A percentile compares a stretch with the other conserved stretches of the same genome.
phyloP scores from a whole-genome alignment of 2,113 vertebrate genomes.

The Myiopsitta monachus region DNA sequence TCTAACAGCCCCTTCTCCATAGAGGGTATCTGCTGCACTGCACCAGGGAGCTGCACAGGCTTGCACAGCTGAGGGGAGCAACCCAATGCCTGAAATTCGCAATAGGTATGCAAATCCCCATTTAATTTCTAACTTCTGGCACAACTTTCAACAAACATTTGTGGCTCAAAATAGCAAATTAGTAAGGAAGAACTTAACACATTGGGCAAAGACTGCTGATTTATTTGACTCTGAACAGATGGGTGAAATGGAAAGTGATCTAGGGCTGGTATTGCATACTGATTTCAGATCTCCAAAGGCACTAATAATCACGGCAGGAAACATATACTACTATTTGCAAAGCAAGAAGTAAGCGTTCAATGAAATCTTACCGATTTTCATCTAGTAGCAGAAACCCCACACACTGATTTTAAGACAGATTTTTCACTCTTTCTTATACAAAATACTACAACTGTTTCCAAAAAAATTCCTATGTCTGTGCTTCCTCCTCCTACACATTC shows the following conservation, averaged over 20 bases:
- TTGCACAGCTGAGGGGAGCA: neutral
- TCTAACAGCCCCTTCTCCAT: neutral
- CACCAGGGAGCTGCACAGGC: neutral
- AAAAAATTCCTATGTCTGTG: neutral
- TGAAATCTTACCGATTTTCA: neutral
- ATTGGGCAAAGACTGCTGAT: neutral
- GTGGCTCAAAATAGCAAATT: neutral
- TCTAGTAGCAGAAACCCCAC: neutral
- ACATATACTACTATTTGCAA: neutral
- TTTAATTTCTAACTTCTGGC: neutral
- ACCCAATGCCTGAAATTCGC: neutral
- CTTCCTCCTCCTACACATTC: neutral
- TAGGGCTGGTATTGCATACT: fast-evolving
- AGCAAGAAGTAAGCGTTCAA: neutral
- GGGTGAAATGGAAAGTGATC: neutral
- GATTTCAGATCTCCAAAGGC: neutral
- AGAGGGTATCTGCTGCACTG: neutral
- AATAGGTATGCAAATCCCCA: neutral
- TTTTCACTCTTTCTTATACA: neutral
- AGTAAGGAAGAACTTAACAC: neutral
- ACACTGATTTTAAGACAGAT: neutral
- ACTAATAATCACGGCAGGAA: neutral
- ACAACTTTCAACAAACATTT: neutral
- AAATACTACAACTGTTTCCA: neutral
- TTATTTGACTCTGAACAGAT: neutral